These are phyloP conservation scores for Paracyclopina nana DNA, from an alignment of 1,140 invertebrate genomes.

Conservation along the genomic window DNA sequence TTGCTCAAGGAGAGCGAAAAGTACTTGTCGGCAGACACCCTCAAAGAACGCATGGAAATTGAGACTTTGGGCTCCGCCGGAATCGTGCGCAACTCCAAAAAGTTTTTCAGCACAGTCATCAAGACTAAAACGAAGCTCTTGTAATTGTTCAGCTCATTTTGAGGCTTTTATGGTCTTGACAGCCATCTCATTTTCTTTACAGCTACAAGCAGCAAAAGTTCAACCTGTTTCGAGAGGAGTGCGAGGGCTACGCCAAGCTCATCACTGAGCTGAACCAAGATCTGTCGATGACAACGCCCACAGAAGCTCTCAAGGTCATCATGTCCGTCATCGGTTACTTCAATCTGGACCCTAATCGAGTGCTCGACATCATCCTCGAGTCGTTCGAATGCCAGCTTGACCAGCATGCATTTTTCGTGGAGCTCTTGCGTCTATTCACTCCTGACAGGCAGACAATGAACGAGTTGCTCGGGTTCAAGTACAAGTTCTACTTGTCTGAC, in stretches of 20 bases:
- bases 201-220: constrained; percentile 99
- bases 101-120: constrained; percentile 88
- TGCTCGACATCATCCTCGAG: constrained; percentile 87
- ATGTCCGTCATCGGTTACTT: constrained; percentile 60
- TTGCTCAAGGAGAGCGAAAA: not conserved
- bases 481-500: constrained; percentile 45
- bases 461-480: constrained; percentile 88
- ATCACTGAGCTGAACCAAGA: constrained; percentile 79
- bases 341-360: constrained; percentile 94
- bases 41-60: constrained; percentile 67
- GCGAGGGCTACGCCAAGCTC: constrained; percentile 94
- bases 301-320: constrained; percentile 8
- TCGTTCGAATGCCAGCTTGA: constrained; percentile 73
- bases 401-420: constrained; percentile 45
- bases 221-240: constrained; percentile 94
- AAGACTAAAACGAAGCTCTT: constrained; percentile 94
- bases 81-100: constrained; percentile 66
- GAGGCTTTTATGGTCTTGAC: constrained; percentile 12
- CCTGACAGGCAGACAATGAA: constrained; percentile 60
- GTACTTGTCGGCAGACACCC: constrained; percentile 13
- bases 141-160: constrained; percentile 42
- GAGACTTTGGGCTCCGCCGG: constrained; percentile 77
- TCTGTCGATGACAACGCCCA: not conserved
- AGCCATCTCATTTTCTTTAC: constrained; percentile 25
- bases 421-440: constrained; percentile 63